Evolutionary conservation across 2,888 invertebrate species (phyloP).

Genomic region (Pseudoips prasinana): DNA sequence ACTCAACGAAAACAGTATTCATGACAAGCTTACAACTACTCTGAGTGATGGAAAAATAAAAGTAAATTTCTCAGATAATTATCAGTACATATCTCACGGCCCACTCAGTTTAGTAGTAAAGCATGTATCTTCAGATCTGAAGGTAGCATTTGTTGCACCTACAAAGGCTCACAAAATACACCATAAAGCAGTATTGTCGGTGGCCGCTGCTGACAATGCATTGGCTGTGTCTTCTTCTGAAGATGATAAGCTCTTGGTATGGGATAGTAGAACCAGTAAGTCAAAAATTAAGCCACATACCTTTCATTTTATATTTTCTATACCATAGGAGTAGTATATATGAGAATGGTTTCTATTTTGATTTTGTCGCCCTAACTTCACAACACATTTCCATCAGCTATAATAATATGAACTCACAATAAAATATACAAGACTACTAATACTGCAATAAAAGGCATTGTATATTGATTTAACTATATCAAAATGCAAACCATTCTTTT

Average conservation of each 20-base stretch:
- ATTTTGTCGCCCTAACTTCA: no score
- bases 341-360: no score
- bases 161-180: conserved; percentile 71
- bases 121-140: conserved; percentile 62
- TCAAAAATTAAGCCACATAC: conserved; percentile 6
- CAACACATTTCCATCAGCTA: no score
- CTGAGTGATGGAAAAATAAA: conserved; percentile 68
- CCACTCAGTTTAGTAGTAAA: conserved; percentile 67
- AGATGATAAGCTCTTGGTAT: conserved; percentile 81
- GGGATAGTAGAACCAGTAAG: conserved; percentile 84
- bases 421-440: no score
- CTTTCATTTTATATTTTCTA: no score
- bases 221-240: conserved; percentile 84
- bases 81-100: conserved; percentile 63
- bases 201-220: conserved; percentile 82
- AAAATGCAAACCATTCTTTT: no score
- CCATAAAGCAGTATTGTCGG: conserved; percentile 75
- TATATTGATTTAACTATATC: no score
- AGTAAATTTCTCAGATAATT: conserved; percentile 61
- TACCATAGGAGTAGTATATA: no score
- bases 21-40: conserved; percentile 61
- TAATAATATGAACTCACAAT: no score
- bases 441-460: no score
- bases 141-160: conserved; percentile 76
- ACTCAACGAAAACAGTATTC: conserved; percentile 58